Conservation (phyloP, 37 sponge, comb jelly and placozoan species). For the Diacarnus erythraeanus region DNA sequence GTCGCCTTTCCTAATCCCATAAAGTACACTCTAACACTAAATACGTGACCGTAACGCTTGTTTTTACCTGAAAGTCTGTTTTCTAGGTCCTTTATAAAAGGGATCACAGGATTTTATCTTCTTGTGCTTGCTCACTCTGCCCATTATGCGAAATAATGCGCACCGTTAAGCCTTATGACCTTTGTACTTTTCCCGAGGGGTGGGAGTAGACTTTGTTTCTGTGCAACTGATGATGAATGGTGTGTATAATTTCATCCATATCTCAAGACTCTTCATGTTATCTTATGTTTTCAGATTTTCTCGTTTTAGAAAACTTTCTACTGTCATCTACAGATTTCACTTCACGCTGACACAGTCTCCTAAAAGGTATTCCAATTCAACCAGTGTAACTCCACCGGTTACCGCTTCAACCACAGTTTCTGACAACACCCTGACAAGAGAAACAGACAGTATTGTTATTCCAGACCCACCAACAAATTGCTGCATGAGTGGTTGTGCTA, state of each 20-base stretch:
- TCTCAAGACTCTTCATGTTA: no score
- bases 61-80: no score
- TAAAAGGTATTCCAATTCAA: neutral
- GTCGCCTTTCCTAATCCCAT: slow-evolving; percentile 12
- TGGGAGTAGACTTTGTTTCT: no score
- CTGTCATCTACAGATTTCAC: neutral
- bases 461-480: slow-evolving; percentile 81
- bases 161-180: neutral
- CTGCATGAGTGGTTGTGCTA: slow-evolving; percentile 89
- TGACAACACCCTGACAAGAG: neutral
- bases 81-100: slow-evolving; percentile 73
- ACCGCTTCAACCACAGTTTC: neutral
- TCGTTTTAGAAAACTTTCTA: neutral
- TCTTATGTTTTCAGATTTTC: no score
- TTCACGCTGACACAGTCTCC: neutral
- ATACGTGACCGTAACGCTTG: slow-evolving; percentile 22
- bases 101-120: slow-evolving; percentile 77
- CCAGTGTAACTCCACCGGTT: neutral
- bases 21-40: neutral
- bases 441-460: neutral
- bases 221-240: no score
- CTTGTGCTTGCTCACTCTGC: slow-evolving; percentile 51
- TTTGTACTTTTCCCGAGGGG: no score
- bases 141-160: neutral
- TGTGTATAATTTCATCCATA: no score